Percentiles rank a stretch among this genome's conserved stretches.
phyloP scores from a whole-genome alignment of 2,888 invertebrate species.

The Zaprionus bogoriensis region DNA sequence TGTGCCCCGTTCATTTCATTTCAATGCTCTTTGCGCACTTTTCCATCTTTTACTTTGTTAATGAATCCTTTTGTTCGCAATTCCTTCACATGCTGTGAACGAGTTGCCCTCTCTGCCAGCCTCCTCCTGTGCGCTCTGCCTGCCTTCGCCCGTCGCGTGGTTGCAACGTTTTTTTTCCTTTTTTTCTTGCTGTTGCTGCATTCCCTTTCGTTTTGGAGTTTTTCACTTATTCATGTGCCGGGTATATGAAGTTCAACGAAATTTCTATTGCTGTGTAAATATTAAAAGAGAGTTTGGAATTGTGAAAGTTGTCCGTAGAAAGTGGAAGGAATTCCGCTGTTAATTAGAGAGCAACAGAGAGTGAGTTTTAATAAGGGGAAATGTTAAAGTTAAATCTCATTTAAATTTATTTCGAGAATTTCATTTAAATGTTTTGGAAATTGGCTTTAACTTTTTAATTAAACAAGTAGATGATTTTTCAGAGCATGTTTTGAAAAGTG shows the following conservation, averaged over 20 bases:
- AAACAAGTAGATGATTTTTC: no score
- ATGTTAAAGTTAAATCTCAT: not conserved
- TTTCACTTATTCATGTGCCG: not conserved
- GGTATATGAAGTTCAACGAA: constrained; percentile 5
- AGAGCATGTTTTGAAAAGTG: no score
- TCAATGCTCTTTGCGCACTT: constrained; percentile 56
- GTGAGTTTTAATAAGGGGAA: not conserved
- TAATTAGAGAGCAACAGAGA: not conserved
- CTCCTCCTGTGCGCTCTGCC: not conserved
- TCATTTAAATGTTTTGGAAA: no score
- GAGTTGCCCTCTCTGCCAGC: not conserved
- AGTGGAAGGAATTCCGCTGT: not conserved
- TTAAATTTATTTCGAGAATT: not conserved
- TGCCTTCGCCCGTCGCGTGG: not conserved
- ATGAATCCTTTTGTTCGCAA: constrained; percentile 72
- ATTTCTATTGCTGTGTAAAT: constrained; percentile 1
- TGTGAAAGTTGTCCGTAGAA: not conserved
- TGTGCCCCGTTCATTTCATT: constrained; percentile 39
- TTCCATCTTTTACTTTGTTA: constrained; percentile 73
- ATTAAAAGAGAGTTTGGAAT: not conserved
- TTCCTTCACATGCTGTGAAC: constrained; percentile 47
- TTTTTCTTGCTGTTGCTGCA: not conserved
- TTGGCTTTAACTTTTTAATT: no score
- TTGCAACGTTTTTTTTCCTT: not conserved
- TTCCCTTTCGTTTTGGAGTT: not conserved